phyloP scores from a whole-genome alignment of 2,113 vertebrate genomes.

The Otolemur garnettii region DNA sequence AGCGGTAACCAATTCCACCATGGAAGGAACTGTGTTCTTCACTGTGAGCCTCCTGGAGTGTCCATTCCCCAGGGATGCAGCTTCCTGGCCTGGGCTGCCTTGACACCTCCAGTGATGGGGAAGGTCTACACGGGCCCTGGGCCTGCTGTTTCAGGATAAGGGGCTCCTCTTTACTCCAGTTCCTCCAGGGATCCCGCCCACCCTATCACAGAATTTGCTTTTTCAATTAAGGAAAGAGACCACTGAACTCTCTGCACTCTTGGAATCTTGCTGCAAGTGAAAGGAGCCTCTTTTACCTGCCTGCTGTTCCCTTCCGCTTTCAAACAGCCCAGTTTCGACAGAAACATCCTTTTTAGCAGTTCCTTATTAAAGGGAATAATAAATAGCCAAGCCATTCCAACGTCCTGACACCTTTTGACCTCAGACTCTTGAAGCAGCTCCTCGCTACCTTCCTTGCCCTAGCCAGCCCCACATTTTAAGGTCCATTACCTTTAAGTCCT shows the following conservation, averaged over 20 bases:
- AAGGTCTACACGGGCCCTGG: not conserved
- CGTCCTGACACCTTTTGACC: not conserved
- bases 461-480: not conserved
- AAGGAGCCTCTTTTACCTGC: not conserved
- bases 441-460: not conserved
- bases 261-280: not conserved
- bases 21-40: not conserved
- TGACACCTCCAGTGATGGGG: not conserved
- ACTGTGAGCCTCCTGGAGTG: not conserved
- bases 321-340: not conserved
- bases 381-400: not conserved
- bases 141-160: not conserved
- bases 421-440: not conserved
- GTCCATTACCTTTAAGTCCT: not conserved
- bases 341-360: not conserved
- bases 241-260: not conserved
- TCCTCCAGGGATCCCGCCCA: not conserved
- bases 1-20: not conserved
- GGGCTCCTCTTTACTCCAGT: not conserved
- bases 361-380: not conserved
- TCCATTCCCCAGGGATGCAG: not conserved
- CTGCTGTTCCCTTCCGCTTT: not conserved
- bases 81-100: not conserved
- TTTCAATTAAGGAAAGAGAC: not conserved
- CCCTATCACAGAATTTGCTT: not conserved